Evolutionary conservation across 2,797 vertebrate species (phyloP).

Genomic region (Octomys mimax): DNA sequence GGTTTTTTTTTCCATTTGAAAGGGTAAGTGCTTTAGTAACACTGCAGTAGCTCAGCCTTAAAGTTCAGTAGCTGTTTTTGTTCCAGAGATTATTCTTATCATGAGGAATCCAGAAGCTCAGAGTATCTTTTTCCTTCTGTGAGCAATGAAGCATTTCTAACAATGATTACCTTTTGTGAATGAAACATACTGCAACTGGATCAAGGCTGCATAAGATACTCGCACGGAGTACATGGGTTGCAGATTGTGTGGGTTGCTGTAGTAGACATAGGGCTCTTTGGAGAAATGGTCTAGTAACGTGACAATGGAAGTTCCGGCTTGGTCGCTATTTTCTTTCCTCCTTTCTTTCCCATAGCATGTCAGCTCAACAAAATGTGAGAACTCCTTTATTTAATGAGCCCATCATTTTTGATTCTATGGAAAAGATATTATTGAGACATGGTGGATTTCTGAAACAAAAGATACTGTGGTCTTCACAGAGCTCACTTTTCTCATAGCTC

Average conservation of each 20-base stretch:
- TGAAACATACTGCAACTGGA: background rate
- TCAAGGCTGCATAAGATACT: background rate
- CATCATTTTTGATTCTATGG: background rate
- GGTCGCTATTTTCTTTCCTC: background rate
- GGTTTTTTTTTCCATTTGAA: background rate
- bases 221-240: background rate
- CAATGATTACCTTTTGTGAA: slow-evolving; percentile 16
- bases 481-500: background rate
- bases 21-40: background rate
- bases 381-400: background rate
- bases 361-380: background rate
- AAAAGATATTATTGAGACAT: slow-evolving; percentile 4
- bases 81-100: slow-evolving; percentile 4
- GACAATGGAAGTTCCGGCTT: background rate
- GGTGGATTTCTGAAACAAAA: background rate
- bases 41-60: background rate
- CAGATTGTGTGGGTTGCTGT: background rate
- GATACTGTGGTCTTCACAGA: background rate
- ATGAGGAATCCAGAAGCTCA: background rate
- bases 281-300: background rate
- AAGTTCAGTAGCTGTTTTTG: background rate
- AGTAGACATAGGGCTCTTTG: background rate
- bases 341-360: background rate
- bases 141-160: slow-evolving; percentile 7
- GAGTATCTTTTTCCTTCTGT: background rate